Evolutionary conservation across 2,797 vertebrate genomes (phyloP).

Genomic region (Myiothlypis chrysogaster): DNA sequence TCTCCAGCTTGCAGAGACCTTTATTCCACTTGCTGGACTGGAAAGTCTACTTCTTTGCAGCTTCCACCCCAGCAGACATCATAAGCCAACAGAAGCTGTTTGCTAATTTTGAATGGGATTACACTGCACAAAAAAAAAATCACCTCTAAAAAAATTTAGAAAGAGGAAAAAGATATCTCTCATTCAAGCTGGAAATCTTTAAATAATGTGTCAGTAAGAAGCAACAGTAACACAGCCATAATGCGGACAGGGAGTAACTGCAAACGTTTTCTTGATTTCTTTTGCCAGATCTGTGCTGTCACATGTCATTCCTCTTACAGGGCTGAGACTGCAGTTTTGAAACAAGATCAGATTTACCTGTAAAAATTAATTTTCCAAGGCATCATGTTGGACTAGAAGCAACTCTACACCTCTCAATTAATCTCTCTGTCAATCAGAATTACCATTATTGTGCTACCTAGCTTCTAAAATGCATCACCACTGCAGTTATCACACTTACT

Average conservation of each 20-base stretch:
- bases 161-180: neutral
- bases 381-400: neutral
- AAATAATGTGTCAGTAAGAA: neutral
- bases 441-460: neutral
- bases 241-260: neutral
- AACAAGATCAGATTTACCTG: neutral
- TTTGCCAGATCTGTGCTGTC: neutral
- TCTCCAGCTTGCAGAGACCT: neutral
- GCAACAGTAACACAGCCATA: neutral
- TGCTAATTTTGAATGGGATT: neutral
- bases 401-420: neutral
- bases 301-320: neutral
- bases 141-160: neutral
- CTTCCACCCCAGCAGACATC: rapidly evolving
- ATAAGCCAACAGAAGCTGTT: neutral
- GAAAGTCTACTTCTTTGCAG: neutral
- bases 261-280: neutral
- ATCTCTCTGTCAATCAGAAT: neutral
- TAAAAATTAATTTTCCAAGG: neutral
- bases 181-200: neutral
- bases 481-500: rapidly evolving
- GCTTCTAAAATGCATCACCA: neutral
- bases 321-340: rapidly evolving
- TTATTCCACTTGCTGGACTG: neutral
- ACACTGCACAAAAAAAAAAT: neutral